Evolutionary conservation across 2,888 invertebrate species (phyloP), one percentile per base, ranked within the genome.

Genomic region (Brenthis daphne): DNA sequence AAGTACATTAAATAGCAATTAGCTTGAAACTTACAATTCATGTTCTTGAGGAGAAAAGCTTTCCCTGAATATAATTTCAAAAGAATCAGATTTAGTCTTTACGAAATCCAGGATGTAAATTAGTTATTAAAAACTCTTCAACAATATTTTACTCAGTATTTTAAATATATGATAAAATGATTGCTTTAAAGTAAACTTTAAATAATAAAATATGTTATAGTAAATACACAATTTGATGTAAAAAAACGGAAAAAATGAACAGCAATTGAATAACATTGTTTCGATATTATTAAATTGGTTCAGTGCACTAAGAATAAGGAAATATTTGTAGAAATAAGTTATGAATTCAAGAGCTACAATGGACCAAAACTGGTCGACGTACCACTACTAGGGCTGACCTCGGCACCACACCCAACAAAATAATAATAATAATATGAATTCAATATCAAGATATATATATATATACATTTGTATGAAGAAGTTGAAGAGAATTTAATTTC

Each of bases 1-100:
- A 58, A 67, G 67, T 13, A 48, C 20, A 47, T 16, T 67, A 55
- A 67, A 47, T 50, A 56, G 60, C 67, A 61, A 67, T 67, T 61
- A 67, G 67, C 43, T 57, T 50, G 16, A 53, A 61, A 37, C 67
- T 60, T 29, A 29, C 48, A 54, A 57, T 37, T 54, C 60, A 67
- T 61, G 60, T 20, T 55, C 37, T 61, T 6, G 37, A 16, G 50
- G 56, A 47, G 13, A 53, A 33, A 56, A 48, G 54, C 8, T 43
- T 56, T 55, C 55, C 50, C 56, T 67, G 61, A 56, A 58, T 55
- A 61, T 12, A 55, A 61, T 61, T 67, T 61, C 16, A 55, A 67
- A 37, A 61, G 50, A 61, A 61, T 56, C 56, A 14, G 60, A 61
- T 67, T 61, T 51, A 24, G 53, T 56, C 67, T 56, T 67, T 67